phyloP scores from a whole-genome alignment of 2,888 invertebrate genomes.

The Philereme vetulata region DNA sequence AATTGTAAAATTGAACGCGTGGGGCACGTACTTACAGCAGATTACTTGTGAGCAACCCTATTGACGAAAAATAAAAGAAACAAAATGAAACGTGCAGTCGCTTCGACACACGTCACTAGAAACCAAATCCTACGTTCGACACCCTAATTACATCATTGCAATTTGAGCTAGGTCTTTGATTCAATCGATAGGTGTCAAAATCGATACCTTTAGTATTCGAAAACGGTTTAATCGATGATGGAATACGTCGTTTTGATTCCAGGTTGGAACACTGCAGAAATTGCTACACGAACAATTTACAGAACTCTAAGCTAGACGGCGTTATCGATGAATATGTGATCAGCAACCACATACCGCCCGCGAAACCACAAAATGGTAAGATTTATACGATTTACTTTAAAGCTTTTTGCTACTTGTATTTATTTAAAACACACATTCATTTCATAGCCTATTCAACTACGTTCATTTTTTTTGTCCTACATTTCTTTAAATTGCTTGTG shows the following conservation, averaged over 20 bases:
- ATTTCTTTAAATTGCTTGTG: conserved; percentile 3
- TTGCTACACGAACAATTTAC: conserved; percentile 92
- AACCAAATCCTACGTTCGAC: conserved; percentile 24
- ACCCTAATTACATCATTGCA: conserved; percentile 30
- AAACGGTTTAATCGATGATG: conserved; percentile 12
- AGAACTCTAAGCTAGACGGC: conserved; percentile 74
- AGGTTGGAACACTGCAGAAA: conserved; percentile 87
- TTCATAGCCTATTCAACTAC: background rate
- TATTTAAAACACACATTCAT: background rate
- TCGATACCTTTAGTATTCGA: conserved; percentile 4
- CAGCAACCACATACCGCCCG: conserved; percentile 75
- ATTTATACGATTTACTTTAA: background rate
- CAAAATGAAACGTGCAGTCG: conserved; percentile 26
- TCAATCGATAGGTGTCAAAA: conserved; percentile 20
- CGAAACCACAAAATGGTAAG: conserved; percentile 78
- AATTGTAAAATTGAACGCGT: conserved; percentile 16
- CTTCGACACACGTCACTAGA: conserved; percentile 34
- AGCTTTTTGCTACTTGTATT: background rate
- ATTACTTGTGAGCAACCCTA: conserved; percentile 17
- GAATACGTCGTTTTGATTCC: conserved; percentile 43
- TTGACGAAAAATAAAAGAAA: conserved; percentile 28
- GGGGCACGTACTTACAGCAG: conserved; percentile 10
- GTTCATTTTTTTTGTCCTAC: background rate
- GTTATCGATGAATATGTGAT: conserved; percentile 79
- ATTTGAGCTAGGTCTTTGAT: conserved; percentile 28